phyloP scores from a whole-genome alignment of 2,797 vertebrate species.

The Knipowitschia caucasica region DNA sequence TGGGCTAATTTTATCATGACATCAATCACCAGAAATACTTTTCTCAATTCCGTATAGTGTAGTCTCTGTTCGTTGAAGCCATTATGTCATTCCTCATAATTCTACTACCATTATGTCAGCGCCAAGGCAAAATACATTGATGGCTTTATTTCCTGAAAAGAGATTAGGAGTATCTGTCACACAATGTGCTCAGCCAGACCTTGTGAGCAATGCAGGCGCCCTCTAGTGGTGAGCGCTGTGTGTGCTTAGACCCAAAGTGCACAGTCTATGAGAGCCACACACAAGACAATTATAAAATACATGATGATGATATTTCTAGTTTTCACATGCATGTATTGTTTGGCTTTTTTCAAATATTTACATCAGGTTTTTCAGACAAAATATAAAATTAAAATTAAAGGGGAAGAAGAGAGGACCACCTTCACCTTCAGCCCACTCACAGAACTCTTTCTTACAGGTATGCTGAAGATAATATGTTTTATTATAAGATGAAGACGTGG shows the following conservation, averaged over 20 bases:
- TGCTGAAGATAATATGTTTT: too few species aligned
- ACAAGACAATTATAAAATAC: too few species aligned
- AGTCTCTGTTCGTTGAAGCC: neutral
- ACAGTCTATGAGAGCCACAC: too few species aligned
- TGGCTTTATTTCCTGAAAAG: slow-evolving; percentile 17
- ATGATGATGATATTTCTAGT: too few species aligned
- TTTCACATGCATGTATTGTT: too few species aligned
- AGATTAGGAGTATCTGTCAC: slow-evolving; percentile 22
- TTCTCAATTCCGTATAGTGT: neutral
- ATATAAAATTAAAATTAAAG: too few species aligned
- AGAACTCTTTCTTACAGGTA: too few species aligned
- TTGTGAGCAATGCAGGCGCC: slow-evolving; percentile 59
- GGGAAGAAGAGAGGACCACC: too few species aligned
- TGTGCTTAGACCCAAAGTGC: neutral
- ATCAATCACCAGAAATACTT: neutral
- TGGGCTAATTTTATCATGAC: neutral
- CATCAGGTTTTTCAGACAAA: too few species aligned
- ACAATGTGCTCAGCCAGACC: slow-evolving; percentile 26
- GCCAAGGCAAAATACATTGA: slow-evolving; percentile 13
- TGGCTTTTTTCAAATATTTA: too few species aligned
- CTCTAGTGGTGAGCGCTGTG: slow-evolving; percentile 62
- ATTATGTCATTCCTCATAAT: slow-evolving; percentile 7
- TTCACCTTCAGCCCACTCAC: too few species aligned
- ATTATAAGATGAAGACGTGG: too few species aligned
- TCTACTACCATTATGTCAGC: slow-evolving; percentile 16